A percentile compares a stretch with the other conserved stretches of the same genome.
Evolutionary conservation across 2,113 vertebrate species (phyloP).

Genomic region (Dipodomys spectabilis): DNA sequence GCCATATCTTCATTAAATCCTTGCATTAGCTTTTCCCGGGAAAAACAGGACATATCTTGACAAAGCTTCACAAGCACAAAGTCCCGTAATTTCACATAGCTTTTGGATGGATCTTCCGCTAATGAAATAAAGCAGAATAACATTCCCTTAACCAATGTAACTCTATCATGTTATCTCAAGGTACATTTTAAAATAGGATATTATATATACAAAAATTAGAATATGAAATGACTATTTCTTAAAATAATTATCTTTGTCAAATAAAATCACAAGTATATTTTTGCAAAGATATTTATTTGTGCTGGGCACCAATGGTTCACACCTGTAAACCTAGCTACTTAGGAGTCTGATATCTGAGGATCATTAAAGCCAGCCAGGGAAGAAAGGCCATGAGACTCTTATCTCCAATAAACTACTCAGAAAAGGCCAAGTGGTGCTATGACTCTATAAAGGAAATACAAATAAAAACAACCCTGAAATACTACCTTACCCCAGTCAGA

Average conservation of each 20-base stretch:
- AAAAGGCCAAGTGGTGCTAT: too few relatives aligned
- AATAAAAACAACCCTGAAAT: too few relatives aligned
- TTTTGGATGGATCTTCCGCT: slow-evolving; percentile 99
- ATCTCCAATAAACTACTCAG: too few relatives aligned
- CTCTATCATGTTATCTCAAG: slow-evolving; percentile 58
- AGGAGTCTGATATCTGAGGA: too few relatives aligned
- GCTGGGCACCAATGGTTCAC: too few relatives aligned
- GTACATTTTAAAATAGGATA: slow-evolving; percentile 21
- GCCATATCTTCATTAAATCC: slow-evolving; percentile 96
- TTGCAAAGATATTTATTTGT: slow-evolving; percentile 20
- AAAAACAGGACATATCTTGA: slow-evolving; percentile 93
- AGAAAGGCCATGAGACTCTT: too few relatives aligned
- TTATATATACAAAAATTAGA: slow-evolving; percentile 38
- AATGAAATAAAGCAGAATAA: slow-evolving; percentile 73
- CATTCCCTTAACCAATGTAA: slow-evolving; percentile 53
- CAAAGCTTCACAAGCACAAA: slow-evolving; percentile 97
- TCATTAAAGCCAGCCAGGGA: too few relatives aligned
- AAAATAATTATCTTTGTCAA: slow-evolving; percentile 57
- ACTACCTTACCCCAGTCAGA: too few relatives aligned
- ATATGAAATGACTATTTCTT: slow-evolving; percentile 3
- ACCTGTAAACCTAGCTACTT: too few relatives aligned
- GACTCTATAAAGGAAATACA: too few relatives aligned
- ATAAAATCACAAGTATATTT: slow-evolving; percentile 43
- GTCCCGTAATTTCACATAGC: slow-evolving; percentile 97
- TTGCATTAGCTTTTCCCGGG: slow-evolving; percentile 91